Evolutionary conservation across 2,888 invertebrate genomes (phyloP), one percentile per base, ranked within the genome.

Genomic region (Eurytoma adleriae): DNA sequence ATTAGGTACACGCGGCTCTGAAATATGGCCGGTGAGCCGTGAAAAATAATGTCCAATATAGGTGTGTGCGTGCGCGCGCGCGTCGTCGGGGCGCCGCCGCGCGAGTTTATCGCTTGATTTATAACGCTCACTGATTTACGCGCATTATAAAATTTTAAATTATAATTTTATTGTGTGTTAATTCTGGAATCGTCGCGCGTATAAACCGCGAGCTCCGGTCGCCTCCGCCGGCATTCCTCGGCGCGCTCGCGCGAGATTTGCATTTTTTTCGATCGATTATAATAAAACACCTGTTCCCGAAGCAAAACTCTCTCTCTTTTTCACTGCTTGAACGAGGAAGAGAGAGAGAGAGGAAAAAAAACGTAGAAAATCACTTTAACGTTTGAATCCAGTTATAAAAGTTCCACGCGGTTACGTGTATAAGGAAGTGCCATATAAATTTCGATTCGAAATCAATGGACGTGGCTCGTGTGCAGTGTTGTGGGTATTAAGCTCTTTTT

Each of bases 141-240:
- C 48, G 30, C 20, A 54, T 56, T 70, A 62, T 62, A n/a, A n/a
- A 24, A 70, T 77, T 71, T 70, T 50, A 71, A 77, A 71, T 64
- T 57, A 71, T 57, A 71, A 70, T 77, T 77, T 77, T 71, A 77
- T 77, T 77, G 70, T 70, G 64, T 77, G 56, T 48, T 71, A 66
- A 77, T 71, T 77, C 71, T 66, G 10, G 30, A 64, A 70, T 48
- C 18, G 64, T 16, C 50, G 30, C 48, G 40, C 3, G 18, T n/a
- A 18, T n/a, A 61, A 16, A 14, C 16, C 56, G 61, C 20, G 24
- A 10, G 14, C 27, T 61, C 18, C 18, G 18, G 18, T 59, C 57
- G 18, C 57, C 57, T 3, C 20, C 62, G 7, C 24, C 27, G 62
- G 40, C 40, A 24, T 13, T 24, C 48, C n/a, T 20, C 40, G 14